These are phyloP conservation scores for Stegodyphus mimosarum DNA, from an alignment of 1,140 invertebrate species.

Conservation along the genomic window DNA sequence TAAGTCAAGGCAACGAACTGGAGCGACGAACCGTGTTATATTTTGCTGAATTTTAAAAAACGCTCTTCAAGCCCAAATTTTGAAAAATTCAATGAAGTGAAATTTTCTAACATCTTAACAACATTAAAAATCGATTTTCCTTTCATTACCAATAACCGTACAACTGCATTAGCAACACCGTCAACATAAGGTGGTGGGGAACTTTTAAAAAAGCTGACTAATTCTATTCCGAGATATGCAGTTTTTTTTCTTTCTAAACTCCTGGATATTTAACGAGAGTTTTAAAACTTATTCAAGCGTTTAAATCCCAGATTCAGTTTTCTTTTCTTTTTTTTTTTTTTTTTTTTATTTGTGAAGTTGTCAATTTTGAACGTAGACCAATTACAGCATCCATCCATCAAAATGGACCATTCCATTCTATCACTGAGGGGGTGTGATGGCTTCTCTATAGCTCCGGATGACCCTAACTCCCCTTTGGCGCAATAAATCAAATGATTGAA, in stretches of 20 bases:
- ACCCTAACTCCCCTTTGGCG: background rate
- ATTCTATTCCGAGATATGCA: background rate
- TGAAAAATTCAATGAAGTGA: constrained; percentile 18
- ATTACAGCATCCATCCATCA: constrained; percentile 51
- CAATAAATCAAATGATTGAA: constrained; percentile 58
- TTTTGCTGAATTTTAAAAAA: no score
- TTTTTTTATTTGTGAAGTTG: constrained; percentile 17
- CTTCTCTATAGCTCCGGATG: background rate
- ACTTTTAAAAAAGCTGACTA: constrained; percentile 20
- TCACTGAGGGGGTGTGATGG: background rate
- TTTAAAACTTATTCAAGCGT: constrained; percentile 45
- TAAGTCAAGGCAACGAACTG: no score
- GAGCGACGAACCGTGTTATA: no score
- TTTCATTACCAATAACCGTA: background rate
- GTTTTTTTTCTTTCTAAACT: background rate
- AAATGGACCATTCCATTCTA: constrained; percentile 17
- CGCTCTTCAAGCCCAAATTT: background rate
- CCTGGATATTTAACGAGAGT: constrained; percentile 38
- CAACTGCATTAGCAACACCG: constrained; percentile 28
- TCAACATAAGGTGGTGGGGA: background rate
- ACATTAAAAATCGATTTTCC: constrained; percentile 53
- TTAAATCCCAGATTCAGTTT: background rate
- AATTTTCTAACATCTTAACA: constrained; percentile 26
- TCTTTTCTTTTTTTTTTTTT: constrained; percentile 18
- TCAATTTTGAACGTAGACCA: constrained; percentile 17